Evolutionary conservation across 2,113 vertebrate genomes (phyloP).

Genomic region (Crotalus helleri): DNA sequence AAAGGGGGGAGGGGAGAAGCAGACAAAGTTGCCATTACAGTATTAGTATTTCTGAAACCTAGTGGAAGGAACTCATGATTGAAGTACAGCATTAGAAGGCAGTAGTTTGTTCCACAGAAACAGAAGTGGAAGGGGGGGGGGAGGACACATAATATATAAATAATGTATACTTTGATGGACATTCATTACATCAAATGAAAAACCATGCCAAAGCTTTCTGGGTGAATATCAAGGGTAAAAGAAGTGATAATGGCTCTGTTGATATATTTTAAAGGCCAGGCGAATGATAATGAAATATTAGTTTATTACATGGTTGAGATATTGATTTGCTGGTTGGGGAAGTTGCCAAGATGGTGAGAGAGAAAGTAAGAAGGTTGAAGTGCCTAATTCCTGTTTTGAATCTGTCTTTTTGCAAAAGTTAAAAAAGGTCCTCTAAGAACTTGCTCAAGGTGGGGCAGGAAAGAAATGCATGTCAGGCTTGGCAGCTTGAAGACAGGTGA

Average conservation of each 20-base stretch:
- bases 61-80: not conserved
- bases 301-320: not conserved
- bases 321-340: not conserved
- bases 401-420: not conserved
- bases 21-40: not conserved
- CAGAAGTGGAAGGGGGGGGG: not conserved
- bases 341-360: not conserved
- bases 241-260: not conserved
- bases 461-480: not conserved
- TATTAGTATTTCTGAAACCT: not conserved
- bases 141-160: not conserved
- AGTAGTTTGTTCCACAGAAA: not conserved
- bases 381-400: not conserved
- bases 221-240: not conserved
- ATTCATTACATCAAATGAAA: not conserved
- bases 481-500: not conserved
- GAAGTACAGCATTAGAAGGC: not conserved
- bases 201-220: not conserved
- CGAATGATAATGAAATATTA: not conserved
- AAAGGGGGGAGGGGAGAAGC: not conserved
- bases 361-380: not conserved
- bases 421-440: not conserved
- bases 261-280: not conserved
- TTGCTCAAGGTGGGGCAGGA: not conserved
- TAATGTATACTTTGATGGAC: not conserved